phyloP scores from a whole-genome alignment of 1,140 invertebrate species.

The Sycophaga agraensis region DNA sequence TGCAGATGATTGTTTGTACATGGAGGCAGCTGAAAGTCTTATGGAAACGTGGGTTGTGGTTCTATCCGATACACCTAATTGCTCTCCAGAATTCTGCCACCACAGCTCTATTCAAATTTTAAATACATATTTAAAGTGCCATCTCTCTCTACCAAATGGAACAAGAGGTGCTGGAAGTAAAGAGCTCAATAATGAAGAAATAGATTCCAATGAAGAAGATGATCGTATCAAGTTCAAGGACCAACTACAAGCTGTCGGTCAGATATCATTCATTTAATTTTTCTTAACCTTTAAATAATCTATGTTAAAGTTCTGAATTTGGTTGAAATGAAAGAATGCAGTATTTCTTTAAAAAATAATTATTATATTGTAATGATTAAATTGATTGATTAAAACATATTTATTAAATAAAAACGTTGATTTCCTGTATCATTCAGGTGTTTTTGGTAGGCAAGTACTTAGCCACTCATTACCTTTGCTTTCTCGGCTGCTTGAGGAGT shows the following conservation, averaged over 20 bases:
- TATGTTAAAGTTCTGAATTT: too few species aligned
- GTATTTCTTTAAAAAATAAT: too few species aligned
- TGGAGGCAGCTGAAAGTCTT: constrained; percentile 79
- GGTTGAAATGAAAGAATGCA: too few species aligned
- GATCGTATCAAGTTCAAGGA: constrained; percentile 70
- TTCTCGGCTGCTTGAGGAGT: constrained; percentile 65
- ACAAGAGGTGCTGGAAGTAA: constrained; percentile 57
- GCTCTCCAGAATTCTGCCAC: constrained; percentile 60
- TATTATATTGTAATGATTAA: too few species aligned
- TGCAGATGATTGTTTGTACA: constrained; percentile 69
- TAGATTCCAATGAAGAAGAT: constrained; percentile 70
- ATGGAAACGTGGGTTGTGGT: constrained; percentile 78
- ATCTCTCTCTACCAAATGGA: constrained; percentile 81
- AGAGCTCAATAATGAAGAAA: constrained; percentile 61
- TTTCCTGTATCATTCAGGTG: too few species aligned
- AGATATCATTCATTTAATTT: constrained; percentile 34
- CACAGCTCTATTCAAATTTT: constrained; percentile 66
- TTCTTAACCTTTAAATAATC: too few species aligned
- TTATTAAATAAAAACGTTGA: too few species aligned
- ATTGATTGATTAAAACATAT: too few species aligned
- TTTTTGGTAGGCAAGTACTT: constrained; percentile 57
- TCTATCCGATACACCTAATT: constrained; percentile 56
- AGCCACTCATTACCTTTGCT: constrained; percentile 63
- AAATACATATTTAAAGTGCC: constrained; percentile 79
- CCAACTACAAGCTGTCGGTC: constrained; percentile 69